phyloP scores from a whole-genome alignment of 2,797 vertebrate species.

The Neosilurus mollespiculum region DNA sequence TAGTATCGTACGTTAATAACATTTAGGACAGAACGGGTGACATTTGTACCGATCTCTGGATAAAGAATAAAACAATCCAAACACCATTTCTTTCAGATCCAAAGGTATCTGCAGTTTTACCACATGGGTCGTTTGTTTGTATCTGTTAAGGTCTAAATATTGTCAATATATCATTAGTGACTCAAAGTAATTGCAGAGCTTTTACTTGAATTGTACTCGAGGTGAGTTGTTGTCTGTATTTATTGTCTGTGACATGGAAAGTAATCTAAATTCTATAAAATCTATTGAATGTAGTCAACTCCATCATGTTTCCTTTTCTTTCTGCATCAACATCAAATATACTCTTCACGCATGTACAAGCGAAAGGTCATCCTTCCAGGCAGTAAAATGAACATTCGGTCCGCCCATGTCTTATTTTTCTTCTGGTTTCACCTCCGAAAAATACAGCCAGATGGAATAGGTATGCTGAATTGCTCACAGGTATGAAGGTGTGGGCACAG shows the following conservation, averaged over 20 bases:
- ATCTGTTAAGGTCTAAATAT: constrained; percentile 3
- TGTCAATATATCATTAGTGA: constrained; percentile 11
- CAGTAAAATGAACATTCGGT: not conserved
- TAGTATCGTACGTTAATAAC: not conserved
- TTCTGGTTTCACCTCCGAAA: no score
- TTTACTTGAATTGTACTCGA: constrained; percentile 48
- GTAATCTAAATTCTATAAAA: constrained; percentile 57
- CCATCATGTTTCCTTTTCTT: not conserved
- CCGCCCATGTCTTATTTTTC: no score
- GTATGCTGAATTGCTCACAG: not conserved
- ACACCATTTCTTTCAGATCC: not conserved
- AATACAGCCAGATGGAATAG: no score
- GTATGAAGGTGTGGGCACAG: not conserved
- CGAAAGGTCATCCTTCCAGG: not conserved
- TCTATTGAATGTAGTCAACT: constrained; percentile 62
- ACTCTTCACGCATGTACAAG: not conserved
- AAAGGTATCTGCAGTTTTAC: not conserved
- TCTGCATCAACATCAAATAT: not conserved
- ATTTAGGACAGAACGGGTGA: not conserved
- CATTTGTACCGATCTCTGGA: not conserved
- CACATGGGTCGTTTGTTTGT: not conserved
- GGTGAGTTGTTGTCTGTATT: constrained; percentile 58
- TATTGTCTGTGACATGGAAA: constrained; percentile 59
- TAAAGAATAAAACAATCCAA: not conserved
- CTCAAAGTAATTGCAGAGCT: constrained; percentile 37